Conservation (phyloP, 2,113 vertebrate species). For the Paracanthobrama guichenoti region DNA sequence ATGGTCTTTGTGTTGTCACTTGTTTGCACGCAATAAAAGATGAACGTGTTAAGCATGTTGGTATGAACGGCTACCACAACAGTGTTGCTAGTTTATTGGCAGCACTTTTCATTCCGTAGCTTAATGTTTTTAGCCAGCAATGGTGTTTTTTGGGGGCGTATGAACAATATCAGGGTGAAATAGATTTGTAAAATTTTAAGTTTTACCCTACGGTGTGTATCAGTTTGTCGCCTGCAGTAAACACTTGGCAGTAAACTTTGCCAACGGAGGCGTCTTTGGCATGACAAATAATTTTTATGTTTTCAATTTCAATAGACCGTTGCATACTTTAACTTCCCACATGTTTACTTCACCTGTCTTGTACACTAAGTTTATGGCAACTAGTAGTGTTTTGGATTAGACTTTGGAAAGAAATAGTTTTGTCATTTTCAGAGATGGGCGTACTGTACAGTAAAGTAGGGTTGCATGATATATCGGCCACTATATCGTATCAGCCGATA, state of each 20-base stretch:
- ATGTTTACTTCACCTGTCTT: not conserved
- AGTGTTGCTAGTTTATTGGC: not conserved
- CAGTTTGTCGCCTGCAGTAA: not conserved
- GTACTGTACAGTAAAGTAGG: no score
- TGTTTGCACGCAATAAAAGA: conserved; percentile 14
- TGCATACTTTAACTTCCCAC: not conserved
- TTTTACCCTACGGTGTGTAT: no score
- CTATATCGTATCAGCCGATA: no score
- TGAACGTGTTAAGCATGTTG: not conserved
- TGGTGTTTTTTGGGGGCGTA: not conserved
- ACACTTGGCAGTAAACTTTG: not conserved
- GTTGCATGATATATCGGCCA: no score
- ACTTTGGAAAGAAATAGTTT: not conserved
- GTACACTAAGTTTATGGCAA: not conserved
- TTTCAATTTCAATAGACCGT: not conserved
- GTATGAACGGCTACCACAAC: not conserved
- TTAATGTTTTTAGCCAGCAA: not conserved
- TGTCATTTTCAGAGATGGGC: no score
- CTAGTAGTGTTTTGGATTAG: not conserved
- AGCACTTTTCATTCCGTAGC: not conserved
- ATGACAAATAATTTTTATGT: not conserved
- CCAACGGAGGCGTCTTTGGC: not conserved
- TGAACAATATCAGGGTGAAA: not conserved
- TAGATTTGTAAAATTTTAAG: not conserved
- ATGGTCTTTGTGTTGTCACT: not conserved